phyloP scores from a whole-genome alignment of 2,113 vertebrate species.

The Odobenus rosmarus region DNA sequence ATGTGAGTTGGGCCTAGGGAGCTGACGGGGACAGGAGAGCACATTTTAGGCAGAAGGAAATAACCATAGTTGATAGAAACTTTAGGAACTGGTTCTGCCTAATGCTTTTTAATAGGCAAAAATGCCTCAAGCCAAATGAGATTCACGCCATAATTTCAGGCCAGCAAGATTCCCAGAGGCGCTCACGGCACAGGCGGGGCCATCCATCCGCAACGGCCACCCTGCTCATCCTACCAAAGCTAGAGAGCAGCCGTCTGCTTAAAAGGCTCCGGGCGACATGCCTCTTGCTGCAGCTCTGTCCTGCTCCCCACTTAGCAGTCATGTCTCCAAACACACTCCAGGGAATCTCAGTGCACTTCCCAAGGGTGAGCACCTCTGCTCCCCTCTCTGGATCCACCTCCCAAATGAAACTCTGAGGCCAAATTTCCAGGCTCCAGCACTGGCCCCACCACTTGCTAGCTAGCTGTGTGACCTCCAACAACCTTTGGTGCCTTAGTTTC shows the following conservation, averaged over 20 bases:
- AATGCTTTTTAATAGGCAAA: background rate
- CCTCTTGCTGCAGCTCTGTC: fast-evolving
- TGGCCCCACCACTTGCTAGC: background rate
- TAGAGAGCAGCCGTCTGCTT: fast-evolving
- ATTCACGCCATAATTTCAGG: background rate
- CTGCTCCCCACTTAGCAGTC: background rate
- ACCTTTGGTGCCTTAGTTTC: background rate
- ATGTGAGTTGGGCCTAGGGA: background rate
- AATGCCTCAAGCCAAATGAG: background rate
- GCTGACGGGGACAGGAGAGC: too few species aligned
- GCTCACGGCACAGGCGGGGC: background rate
- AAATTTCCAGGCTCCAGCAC: background rate
- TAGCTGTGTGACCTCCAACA: background rate
- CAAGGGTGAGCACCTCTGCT: background rate
- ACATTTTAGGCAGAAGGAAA: background rate
- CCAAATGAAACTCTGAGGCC: background rate
- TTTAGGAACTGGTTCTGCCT: background rate
- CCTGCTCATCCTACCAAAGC: background rate
- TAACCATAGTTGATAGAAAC: background rate
- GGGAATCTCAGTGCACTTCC: background rate
- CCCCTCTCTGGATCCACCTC: background rate
- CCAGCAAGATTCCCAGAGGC: background rate
- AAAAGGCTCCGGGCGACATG: fast-evolving
- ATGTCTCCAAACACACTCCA: background rate
- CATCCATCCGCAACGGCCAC: fast-evolving